phyloP scores from a whole-genome alignment of 2,797 vertebrate genomes.

The Karalla daura region DNA sequence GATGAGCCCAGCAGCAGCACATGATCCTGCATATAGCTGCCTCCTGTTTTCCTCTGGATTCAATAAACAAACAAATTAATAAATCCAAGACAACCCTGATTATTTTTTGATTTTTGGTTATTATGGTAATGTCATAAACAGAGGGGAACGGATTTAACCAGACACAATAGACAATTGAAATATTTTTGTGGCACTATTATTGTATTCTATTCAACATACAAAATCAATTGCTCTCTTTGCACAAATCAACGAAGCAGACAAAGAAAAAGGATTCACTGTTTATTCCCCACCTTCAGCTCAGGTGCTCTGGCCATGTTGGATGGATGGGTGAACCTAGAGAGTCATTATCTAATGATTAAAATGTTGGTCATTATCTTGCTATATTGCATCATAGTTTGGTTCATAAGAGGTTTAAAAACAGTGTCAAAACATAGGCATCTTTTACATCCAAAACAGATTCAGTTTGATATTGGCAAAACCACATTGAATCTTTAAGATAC shows the following conservation, averaged over 20 bases:
- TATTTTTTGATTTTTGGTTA: not conserved
- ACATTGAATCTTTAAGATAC: not conserved
- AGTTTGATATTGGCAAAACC: not conserved
- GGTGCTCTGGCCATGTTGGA: too few relatives aligned
- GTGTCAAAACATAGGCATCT: too few relatives aligned
- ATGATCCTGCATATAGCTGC: conserved; percentile 8
- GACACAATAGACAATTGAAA: too few relatives aligned
- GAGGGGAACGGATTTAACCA: too few relatives aligned
- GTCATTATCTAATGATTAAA: not conserved
- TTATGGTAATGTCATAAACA: too few relatives aligned
- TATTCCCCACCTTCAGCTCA: too few relatives aligned
- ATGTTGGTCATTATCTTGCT: not conserved
- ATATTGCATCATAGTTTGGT: not conserved
- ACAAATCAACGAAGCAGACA: too few relatives aligned
- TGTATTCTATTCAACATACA: too few relatives aligned
- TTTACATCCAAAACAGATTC: not conserved
- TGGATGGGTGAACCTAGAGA: not conserved
- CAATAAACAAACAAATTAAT: conserved; percentile 10
- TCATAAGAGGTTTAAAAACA: not conserved
- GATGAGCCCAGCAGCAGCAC: conserved; percentile 38
- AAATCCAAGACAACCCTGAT: not conserved
- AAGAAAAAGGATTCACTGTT: too few relatives aligned
- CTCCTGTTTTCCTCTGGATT: conserved; percentile 15
- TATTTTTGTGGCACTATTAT: too few relatives aligned
- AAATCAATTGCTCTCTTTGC: too few relatives aligned